phyloP scores from a whole-genome alignment of 2,888 invertebrate genomes.

The Eilema griseolum region DNA sequence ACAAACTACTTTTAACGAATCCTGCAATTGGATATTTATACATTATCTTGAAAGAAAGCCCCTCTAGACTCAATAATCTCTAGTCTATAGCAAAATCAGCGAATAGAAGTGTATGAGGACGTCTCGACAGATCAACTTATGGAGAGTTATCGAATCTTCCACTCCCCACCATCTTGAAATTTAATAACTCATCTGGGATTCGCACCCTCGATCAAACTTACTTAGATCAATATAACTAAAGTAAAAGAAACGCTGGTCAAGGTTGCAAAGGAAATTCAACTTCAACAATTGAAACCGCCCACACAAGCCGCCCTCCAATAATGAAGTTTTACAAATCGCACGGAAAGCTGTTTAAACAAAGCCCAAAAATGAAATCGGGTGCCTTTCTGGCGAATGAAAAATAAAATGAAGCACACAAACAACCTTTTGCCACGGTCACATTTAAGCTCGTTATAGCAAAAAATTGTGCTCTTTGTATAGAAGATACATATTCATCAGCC shows the following conservation, averaged over 20 bases:
- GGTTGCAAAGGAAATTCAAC: slow-evolving; percentile 24
- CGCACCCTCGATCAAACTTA: slow-evolving; percentile 6
- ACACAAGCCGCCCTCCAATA: slow-evolving; percentile 17
- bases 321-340: slow-evolving; percentile 26
- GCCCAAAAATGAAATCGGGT: slow-evolving; percentile 19
- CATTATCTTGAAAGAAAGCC: background rate
- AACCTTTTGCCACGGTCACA: slow-evolving; percentile 31
- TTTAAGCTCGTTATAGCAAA: slow-evolving; percentile 26
- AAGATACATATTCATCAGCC: slow-evolving; percentile 46
- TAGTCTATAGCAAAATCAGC: background rate
- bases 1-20: background rate
- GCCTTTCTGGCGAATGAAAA: slow-evolving; percentile 13
- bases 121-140: slow-evolving; percentile 11
- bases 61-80: too few species aligned
- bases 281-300: slow-evolving; percentile 24
- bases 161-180: slow-evolving; percentile 8
- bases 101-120: background rate
- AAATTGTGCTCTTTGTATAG: slow-evolving; percentile 29
- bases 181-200: slow-evolving; percentile 14
- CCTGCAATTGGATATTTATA: background rate
- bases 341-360: slow-evolving; percentile 22
- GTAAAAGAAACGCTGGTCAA: slow-evolving; percentile 18
- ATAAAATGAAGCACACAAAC: slow-evolving; percentile 21
- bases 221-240: slow-evolving; percentile 22
- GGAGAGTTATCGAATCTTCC: slow-evolving; percentile 13